These are phyloP conservation scores for Heliconius hortense DNA, from an alignment of 2,888 invertebrate species.

Conservation along the genomic window DNA sequence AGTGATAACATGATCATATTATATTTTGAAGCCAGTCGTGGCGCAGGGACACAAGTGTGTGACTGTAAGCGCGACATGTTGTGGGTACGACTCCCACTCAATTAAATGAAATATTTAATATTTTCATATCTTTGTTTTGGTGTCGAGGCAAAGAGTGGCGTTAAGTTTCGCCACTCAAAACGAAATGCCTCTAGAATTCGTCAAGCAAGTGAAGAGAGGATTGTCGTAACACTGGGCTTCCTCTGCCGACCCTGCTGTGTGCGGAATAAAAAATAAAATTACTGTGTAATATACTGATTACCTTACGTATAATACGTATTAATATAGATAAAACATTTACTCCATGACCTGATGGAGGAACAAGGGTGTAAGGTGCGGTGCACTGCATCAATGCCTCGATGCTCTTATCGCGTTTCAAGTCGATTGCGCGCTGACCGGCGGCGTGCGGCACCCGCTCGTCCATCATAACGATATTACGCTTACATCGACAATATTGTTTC, in stretches of 20 bases:
- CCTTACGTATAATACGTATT: background rate
- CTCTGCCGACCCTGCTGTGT: no score
- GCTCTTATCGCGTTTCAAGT: slow-evolving; percentile 73
- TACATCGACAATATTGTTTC: slow-evolving; percentile 80
- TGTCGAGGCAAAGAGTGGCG: no score
- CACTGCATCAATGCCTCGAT: slow-evolving; percentile 42
- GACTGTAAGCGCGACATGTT: no score
- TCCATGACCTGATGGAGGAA: slow-evolving; percentile 41
- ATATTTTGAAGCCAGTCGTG: background rate
- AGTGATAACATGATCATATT: background rate
- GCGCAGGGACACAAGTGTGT: no score
- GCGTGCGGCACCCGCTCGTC: slow-evolving; percentile 57
- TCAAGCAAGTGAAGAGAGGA: no score
- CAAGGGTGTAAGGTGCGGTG: slow-evolving; percentile 40
- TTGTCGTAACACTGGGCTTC: no score
- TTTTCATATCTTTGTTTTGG: no score
- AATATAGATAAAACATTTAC: slow-evolving; percentile 3
- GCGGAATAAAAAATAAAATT: background rate
- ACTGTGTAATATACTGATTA: background rate
- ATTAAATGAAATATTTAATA: no score
- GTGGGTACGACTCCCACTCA: no score
- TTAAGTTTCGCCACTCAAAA: no score
- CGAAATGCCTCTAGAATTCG: no score
- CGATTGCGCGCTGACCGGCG: slow-evolving; percentile 75
- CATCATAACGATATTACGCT: slow-evolving; percentile 79